phyloP scores from a whole-genome alignment of 1,140 invertebrate species.

The Bombus breviceps region DNA sequence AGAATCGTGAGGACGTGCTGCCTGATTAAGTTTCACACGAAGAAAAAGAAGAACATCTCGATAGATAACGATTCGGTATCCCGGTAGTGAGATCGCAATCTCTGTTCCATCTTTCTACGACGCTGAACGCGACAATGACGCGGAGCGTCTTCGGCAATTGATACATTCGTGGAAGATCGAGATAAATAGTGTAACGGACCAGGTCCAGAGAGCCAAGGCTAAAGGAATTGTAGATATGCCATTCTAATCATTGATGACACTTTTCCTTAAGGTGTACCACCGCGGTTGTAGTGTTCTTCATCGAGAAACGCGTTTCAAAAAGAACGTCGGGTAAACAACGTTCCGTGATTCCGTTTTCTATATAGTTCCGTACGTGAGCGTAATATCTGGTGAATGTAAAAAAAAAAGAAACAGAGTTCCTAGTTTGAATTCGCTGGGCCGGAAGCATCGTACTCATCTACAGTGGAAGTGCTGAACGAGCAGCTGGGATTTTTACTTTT shows the following conservation, averaged over 20 bases:
- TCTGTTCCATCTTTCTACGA: neutral
- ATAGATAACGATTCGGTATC: neutral
- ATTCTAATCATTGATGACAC: constrained; percentile 1
- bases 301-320: neutral
- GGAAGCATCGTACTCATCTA: neutral
- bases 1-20: constrained; percentile 51
- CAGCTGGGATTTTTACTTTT: neutral
- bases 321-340: neutral
- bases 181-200: too few relatives aligned
- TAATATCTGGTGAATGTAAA: neutral
- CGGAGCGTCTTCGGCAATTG: neutral
- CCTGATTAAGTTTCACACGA: constrained; percentile 38
- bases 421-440: neutral
- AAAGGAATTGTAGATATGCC: neutral
- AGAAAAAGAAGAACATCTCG: constrained; percentile 17
- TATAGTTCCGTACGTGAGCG: neutral
- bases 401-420: constrained; percentile 3
- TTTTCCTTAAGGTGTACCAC: neutral
- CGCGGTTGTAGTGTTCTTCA: neutral
- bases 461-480: neutral
- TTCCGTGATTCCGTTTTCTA: neutral
- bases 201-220: neutral
- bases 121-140: neutral
- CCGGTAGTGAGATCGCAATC: neutral
- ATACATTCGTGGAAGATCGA: neutral